phyloP scores from a whole-genome alignment of 2,888 invertebrate species.

The Drosophila yooni region DNA sequence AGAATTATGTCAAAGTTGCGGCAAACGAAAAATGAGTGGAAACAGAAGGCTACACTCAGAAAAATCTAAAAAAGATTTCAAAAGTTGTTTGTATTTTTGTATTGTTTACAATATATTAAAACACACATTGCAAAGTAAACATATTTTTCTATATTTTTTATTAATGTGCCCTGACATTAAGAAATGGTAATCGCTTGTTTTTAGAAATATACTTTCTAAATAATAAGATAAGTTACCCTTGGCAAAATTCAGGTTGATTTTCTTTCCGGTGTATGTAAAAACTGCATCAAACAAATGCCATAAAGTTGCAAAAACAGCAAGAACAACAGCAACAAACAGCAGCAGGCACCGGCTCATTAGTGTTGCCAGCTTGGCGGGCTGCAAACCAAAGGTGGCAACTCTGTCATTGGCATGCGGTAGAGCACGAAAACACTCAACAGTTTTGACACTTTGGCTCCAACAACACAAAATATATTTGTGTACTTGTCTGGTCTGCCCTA shows the following conservation, averaged over 20 bases:
- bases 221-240: not conserved
- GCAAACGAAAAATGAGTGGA: slow-evolving; percentile 60
- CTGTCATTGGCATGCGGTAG: slow-evolving; percentile 59
- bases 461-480: not conserved
- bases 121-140: not conserved
- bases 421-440: slow-evolving; percentile 31
- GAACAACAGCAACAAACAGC: slow-evolving; percentile 12
- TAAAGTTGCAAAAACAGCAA: slow-evolving; percentile 54
- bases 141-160: not conserved
- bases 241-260: not conserved
- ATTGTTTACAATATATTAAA: not conserved
- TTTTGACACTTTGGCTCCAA: slow-evolving; percentile 41
- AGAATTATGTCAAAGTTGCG: slow-evolving; percentile 78
- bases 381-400: slow-evolving; percentile 30
- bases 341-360: slow-evolving; percentile 65
- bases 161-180: not conserved
- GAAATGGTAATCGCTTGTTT: not conserved
- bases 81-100: not conserved
- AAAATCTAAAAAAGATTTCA: not conserved
- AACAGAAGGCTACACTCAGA: slow-evolving; percentile 10
- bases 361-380: slow-evolving; percentile 60
- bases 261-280: slow-evolving; percentile 38
- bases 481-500: not conserved
- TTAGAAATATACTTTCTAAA: not conserved
- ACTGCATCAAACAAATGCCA: slow-evolving; percentile 71